Conservation (phyloP, 2,888 invertebrate species). For the Pachymerium ferrugineum region DNA sequence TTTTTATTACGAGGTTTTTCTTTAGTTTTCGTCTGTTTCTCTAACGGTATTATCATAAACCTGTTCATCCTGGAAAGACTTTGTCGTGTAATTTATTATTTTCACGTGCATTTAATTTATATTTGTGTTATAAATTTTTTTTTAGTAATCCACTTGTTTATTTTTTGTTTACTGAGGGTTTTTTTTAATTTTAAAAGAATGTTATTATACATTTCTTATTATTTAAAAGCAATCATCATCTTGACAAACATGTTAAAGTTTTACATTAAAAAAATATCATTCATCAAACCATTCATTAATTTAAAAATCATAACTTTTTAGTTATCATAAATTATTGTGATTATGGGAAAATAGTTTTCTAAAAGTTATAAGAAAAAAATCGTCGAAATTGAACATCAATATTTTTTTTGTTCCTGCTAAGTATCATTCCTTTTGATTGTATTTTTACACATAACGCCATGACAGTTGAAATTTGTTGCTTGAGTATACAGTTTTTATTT, state of each 20-base stretch:
- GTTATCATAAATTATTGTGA: background rate
- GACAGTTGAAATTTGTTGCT: background rate
- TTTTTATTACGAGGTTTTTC: background rate
- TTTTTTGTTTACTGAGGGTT: background rate
- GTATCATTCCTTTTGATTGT: background rate
- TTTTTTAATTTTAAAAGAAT: too few relatives aligned
- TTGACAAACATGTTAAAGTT: background rate
- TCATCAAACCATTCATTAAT: background rate
- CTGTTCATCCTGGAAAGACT: too few relatives aligned
- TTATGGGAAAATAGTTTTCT: too few relatives aligned
- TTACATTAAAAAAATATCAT: background rate
- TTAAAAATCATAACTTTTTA: background rate
- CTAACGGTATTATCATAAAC: background rate
- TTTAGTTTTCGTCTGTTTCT: background rate
- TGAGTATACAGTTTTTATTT: too few relatives aligned
- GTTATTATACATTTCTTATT: constrained; percentile 2
- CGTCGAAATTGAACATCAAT: too few relatives aligned
- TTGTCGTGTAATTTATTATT: constrained; percentile 9
- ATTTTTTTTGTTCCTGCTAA: too few relatives aligned
- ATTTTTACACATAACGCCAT: background rate
- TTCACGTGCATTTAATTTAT: constrained; percentile 8
- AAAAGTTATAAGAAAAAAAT: too few relatives aligned
- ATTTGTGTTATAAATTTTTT: background rate
- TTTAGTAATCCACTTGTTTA: background rate
- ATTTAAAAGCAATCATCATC: background rate